Evolutionary conservation across 2,797 vertebrate species (phyloP).

Genomic region (Limnodromus scolopaceus): DNA sequence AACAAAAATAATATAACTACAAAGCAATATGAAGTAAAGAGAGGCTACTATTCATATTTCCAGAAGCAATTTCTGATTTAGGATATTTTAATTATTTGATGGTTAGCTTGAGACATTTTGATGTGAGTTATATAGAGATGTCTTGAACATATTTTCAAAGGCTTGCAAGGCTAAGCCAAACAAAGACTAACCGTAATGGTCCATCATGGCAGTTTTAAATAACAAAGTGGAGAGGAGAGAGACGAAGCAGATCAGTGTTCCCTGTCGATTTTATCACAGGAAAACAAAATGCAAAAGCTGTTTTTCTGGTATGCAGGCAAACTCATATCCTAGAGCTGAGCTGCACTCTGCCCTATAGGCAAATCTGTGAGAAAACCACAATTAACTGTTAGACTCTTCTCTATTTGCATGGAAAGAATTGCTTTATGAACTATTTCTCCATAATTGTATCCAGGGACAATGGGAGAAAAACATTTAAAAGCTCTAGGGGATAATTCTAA

Average conservation of each 20-base stretch:
- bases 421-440: background rate
- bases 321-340: background rate
- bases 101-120: background rate
- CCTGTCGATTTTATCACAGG: background rate
- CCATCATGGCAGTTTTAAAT: background rate
- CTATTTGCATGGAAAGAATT: background rate
- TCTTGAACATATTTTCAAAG: background rate
- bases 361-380: background rate
- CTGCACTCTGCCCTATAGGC: background rate
- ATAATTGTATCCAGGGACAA: background rate
- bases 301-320: background rate
- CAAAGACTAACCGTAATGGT: background rate
- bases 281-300: background rate
- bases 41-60: background rate
- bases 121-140: accelerated
- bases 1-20: background rate
- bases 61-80: background rate
- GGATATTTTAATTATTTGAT: background rate
- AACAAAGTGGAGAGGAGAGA: background rate
- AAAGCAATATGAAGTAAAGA: background rate
- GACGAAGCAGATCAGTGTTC: background rate
- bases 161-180: background rate
- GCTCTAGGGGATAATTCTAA: background rate
- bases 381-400: background rate
- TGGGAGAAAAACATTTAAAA: background rate